phyloP scores from a whole-genome alignment of 2,113 vertebrate species.

The Phyllostomus hastatus region DNA sequence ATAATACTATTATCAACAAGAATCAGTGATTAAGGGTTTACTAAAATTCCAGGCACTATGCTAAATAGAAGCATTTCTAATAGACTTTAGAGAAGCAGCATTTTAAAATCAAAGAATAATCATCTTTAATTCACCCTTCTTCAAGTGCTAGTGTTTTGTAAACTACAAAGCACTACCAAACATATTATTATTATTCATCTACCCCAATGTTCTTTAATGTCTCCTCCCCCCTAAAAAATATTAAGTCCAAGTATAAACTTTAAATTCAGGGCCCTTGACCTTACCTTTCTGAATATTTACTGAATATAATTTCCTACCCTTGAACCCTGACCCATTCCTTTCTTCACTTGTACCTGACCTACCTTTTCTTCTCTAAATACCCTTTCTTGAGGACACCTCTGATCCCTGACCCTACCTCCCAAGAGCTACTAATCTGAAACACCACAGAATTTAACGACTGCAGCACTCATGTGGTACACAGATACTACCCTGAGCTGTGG shows the following conservation, averaged over 20 bases:
- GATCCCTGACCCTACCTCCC: background rate
- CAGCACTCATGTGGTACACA: background rate
- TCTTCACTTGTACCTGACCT: background rate
- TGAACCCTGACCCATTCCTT: background rate
- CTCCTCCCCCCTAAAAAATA: background rate
- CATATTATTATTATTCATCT: background rate
- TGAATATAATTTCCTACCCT: background rate
- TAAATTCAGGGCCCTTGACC: background rate
- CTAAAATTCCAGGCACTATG: background rate
- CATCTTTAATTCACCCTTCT: background rate
- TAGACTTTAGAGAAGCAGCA: background rate
- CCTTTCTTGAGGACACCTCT: background rate
- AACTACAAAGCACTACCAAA: background rate
- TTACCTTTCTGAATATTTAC: background rate
- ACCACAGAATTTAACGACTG: background rate
- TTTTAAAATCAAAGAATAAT: slow-evolving; percentile 13
- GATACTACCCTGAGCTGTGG: background rate
- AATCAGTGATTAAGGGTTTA: background rate
- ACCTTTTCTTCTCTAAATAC: background rate
- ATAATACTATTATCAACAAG: background rate
- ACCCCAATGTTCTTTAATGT: background rate
- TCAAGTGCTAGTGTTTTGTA: background rate
- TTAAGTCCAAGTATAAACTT: background rate
- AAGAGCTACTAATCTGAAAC: background rate
- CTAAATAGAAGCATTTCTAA: background rate